Evolutionary conservation across 1,140 invertebrate species (phyloP), one percentile per base, ranked within the genome.

Genomic region (Onthophagus taurus): DNA sequence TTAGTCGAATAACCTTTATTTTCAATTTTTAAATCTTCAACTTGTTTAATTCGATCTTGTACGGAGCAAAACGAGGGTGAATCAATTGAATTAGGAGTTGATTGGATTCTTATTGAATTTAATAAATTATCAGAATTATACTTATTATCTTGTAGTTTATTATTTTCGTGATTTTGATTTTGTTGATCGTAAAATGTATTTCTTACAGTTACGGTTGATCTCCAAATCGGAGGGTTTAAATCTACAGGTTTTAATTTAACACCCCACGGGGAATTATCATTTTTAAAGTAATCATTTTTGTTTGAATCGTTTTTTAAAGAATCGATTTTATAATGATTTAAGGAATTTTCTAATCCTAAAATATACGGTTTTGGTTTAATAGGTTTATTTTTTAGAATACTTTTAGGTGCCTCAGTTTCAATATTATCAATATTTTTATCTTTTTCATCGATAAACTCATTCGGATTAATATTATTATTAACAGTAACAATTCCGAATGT

Each of bases 331-430:
- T n/a, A n/a, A n/a, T n/a, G n/a, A n/a, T n/a, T 26, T 26, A 26
- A 26, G 24, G n/a, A 18, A 12, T 18, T 37, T 7, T 19, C 35
- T 6, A 26, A 7, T 29, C 78, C 78, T 46, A 81, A 63, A 55
- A 77, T 71, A 64, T 80, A 81, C 38, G 78, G 77, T 55, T 73
- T 78, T 50, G 78, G 78, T 58, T 80, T 80, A 7, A 75, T 65
- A 23, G 77, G 77, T 64, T 79, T 80, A 53, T 80, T 81, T 64
- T 81, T 82, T 37, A 82, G 60, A 64, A 82, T 82, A 49, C 79
- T 75, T 50, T 76, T 73, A 52, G 78, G 75, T 59, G 69, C 68
- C 54, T 73, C 66, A 44, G 66, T 60, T 7, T 58, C 55, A 11
- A 24, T 31, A 31, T 57, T 60, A 31, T 69, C 64, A 20, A 61